Percentiles rank a stretch among this genome's conserved stretches.
Evolutionary conservation across 53 echinoderm and acorn worm species (phyloP).

Genomic region (Holothuria scabra): DNA sequence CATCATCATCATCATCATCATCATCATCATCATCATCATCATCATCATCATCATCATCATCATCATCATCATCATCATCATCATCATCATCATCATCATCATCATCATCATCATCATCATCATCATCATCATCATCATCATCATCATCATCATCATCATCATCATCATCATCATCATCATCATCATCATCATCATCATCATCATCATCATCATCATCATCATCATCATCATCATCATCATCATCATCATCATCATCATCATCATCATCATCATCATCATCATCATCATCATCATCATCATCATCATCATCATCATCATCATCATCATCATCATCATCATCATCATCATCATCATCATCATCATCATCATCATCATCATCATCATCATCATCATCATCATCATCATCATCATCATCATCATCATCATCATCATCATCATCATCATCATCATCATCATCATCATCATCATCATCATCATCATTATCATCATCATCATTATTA

Average conservation of each 20-base stretch:
- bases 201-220: no score
- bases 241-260: slow-evolving; percentile 32
- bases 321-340: neutral
- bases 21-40: neutral
- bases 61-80: neutral
- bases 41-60: slow-evolving; percentile 11
- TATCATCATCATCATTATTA: neutral
- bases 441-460: slow-evolving; percentile 22
- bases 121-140: no score
- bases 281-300: no score
- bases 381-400: slow-evolving; percentile 30
- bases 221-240: no score
- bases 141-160: no score
- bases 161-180: no score
- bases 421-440: slow-evolving; percentile 10
- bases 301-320: no score
- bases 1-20: slow-evolving; percentile 1
- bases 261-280: neutral
- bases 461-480: slow-evolving; percentile 5
- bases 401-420: slow-evolving; percentile 38
- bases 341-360: slow-evolving; percentile 28
- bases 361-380: neutral
- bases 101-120: no score
- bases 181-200: no score
- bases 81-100: neutral